Evolutionary conservation across 2,113 vertebrate genomes (phyloP).

Genomic region (Arvicanthis niloticus): DNA sequence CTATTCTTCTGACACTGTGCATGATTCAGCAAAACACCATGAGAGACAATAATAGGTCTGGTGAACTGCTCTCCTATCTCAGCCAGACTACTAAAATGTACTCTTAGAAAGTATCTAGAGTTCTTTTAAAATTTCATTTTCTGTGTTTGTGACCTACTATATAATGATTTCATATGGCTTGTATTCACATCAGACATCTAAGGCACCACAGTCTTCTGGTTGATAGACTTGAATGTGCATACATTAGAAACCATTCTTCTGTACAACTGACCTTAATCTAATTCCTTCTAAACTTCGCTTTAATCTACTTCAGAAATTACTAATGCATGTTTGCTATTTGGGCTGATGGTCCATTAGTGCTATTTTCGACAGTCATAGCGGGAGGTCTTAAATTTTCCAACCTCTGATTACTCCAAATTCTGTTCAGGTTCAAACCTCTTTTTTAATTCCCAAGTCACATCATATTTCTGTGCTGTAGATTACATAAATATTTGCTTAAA

Average conservation of each 20-base stretch:
- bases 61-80: slow-evolving; percentile 48
- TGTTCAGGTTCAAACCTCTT: background rate
- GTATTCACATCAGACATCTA: background rate
- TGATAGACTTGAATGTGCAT: slow-evolving; percentile 11
- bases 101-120: slow-evolving; percentile 1
- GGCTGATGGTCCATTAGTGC: background rate
- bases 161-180: background rate
- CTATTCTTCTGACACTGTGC: slow-evolving; percentile 62
- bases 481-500: slow-evolving; percentile 25
- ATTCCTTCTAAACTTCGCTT: slow-evolving; percentile 29
- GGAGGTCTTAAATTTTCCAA: background rate
- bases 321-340: slow-evolving; percentile 4
- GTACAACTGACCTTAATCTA: slow-evolving; percentile 54
- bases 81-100: background rate
- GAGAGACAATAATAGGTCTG: slow-evolving; percentile 40
- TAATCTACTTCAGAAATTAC: slow-evolving; percentile 21
- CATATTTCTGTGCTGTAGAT: background rate
- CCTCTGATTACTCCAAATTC: slow-evolving; percentile 12
- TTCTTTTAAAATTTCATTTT: background rate
- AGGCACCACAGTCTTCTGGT: slow-evolving; percentile 27
- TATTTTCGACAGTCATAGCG: background rate
- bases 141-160: background rate
- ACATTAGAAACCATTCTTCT: slow-evolving; percentile 12
- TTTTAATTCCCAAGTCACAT: background rate
- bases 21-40: slow-evolving; percentile 71